phyloP scores from a whole-genome alignment of 2,797 vertebrate genomes.

The Cynopterus sphinx region DNA sequence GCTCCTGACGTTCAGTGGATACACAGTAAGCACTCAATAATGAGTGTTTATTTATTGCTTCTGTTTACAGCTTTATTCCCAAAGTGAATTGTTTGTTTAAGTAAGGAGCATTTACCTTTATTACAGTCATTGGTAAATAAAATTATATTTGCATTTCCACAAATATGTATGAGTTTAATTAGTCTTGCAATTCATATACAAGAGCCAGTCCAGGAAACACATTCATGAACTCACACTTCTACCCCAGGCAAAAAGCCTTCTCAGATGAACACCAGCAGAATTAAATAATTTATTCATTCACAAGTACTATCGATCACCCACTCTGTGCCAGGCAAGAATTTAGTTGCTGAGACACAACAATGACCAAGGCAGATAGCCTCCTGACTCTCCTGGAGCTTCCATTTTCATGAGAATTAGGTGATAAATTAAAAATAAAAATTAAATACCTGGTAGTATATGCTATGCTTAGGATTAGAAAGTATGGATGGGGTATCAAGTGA shows the following conservation, averaged over 20 bases:
- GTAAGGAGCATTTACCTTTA: conserved; percentile 80
- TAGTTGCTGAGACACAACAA: conserved; percentile 8
- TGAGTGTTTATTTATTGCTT: conserved; percentile 79
- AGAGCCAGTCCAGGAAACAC: conserved; percentile 79
- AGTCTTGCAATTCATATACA: conserved; percentile 78
- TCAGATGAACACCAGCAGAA: conserved; percentile 44
- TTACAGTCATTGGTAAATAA: conserved; percentile 83
- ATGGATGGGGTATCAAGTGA: neutral
- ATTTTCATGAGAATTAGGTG: neutral
- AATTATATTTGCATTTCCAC: conserved; percentile 82
- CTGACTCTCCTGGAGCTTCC: neutral
- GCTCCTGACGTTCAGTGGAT: conserved; percentile 51
- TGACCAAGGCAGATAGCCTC: conserved; percentile 33
- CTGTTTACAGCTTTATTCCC: conserved; percentile 80
- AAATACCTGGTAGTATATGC: neutral
- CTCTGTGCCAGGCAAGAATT: neutral
- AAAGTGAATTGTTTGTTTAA: conserved; percentile 82
- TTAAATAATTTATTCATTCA: conserved; percentile 65
- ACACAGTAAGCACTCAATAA: conserved; percentile 77
- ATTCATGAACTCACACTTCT: conserved; percentile 71
- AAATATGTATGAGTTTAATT: conserved; percentile 83
- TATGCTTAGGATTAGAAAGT: neutral
- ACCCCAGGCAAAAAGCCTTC: conserved; percentile 67
- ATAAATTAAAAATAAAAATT: conserved; percentile 61
- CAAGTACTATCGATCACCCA: conserved; percentile 53